These are phyloP conservation scores for Falco columbarius DNA, from an alignment of 2,797 vertebrate species.

Conservation along the genomic window DNA sequence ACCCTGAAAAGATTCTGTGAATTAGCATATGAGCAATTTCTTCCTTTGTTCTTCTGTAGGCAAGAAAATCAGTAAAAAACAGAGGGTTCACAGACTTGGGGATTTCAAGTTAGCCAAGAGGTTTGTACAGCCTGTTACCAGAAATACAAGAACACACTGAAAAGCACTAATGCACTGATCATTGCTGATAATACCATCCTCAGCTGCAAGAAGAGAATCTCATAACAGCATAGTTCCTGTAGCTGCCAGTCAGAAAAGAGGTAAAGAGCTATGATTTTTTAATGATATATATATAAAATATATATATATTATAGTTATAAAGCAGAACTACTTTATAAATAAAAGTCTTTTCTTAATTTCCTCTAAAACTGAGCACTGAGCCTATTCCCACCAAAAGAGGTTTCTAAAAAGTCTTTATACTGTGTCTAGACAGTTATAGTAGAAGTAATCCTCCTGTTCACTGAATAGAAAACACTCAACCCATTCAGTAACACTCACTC, in stretches of 20 bases:
- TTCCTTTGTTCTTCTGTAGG: background rate
- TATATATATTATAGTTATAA: background rate
- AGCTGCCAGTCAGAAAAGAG: background rate
- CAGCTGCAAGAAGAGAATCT: background rate
- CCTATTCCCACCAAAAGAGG: background rate
- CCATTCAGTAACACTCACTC: background rate
- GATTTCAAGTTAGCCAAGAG: background rate
- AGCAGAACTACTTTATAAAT: background rate
- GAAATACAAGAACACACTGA: background rate
- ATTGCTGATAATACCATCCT: background rate
- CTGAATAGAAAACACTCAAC: background rate
- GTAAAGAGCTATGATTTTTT: background rate
- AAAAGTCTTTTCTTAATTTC: background rate
- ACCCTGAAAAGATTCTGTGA: background rate
- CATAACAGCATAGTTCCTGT: background rate
- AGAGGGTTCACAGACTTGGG: background rate
- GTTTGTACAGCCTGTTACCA: background rate
- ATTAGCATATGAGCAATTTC: background rate
- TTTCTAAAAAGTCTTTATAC: background rate
- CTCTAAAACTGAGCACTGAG: background rate
- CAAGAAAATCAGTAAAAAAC: background rate
- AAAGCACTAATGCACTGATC: background rate
- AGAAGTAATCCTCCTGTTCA: background rate
- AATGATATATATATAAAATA: too few relatives aligned
- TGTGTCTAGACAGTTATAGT: rapidly evolving